Base-by-base conservation (phyloP, 2,888 invertebrate genomes). In the Drosophila falleni region DNA sequence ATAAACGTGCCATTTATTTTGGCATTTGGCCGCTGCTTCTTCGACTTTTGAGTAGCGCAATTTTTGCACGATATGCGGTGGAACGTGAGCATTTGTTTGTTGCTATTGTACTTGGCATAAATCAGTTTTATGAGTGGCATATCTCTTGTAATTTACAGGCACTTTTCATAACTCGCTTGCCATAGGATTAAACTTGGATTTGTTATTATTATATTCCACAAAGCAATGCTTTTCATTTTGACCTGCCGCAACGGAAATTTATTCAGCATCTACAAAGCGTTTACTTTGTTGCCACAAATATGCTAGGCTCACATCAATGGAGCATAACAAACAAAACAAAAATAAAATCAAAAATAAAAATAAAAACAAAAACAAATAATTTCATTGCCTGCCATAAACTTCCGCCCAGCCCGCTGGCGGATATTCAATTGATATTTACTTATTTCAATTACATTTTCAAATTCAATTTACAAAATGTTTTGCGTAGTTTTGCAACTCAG, bases 401-500 rank as follows among this genome's bases (percentile, higher is more conserved):
- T 84, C 83, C 83, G 83, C 71, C 69, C 67, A n/a, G 61, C 64
- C 67, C 63, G 62, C 64, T 71, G 66, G 81, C 84, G 84, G 89
- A 84, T 89, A 89, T 83, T 79, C 87, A 64, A 89, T 86, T 87
- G 89, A 89, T 83, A 82, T 89, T 84, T 89, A 69, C 76, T 78
- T 84, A 84, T 80, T 84, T 87, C 89, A 84, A 84, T 87, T 84
- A 89, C 84, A 83, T 87, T 86, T 73, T 69, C 26, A 64, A 89
- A 89, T 89, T 89, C 84, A 84, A 84, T 84, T 89, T 84, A 86
- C 84, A 84, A 89, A 89, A 83, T 84, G 84, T 73, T 86, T 88
- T 80, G 74, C 84, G 87, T 87, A 84, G 84, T 84, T 89, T 86
- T 74, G 60, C 68, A 63, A 66, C 26, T 26, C 5, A 13, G 0